Conservation (phyloP, 2,888 invertebrate species). For the Drosophila paucipuncta region DNA sequence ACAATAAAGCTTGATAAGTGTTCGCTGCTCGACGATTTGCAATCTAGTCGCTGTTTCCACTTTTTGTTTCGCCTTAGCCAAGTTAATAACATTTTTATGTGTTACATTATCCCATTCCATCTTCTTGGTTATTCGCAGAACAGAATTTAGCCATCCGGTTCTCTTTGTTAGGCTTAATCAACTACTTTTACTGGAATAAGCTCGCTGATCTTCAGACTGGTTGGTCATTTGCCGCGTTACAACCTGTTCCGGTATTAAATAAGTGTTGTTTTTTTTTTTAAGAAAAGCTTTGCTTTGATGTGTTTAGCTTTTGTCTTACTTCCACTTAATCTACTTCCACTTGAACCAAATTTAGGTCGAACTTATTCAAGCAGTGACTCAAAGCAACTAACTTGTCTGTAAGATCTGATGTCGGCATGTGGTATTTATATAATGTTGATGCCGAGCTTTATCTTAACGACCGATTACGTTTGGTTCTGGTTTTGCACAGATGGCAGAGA, state of each 20-base stretch:
- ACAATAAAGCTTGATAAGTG: slow-evolving; percentile 3
- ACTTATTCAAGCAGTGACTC: not conserved
- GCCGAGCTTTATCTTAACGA: not conserved
- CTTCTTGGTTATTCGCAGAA: slow-evolving; percentile 2
- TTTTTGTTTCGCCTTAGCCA: not conserved
- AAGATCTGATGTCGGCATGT: not conserved
- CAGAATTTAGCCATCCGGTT: not conserved
- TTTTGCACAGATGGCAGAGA: not conserved
- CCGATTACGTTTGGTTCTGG: slow-evolving; percentile 10
- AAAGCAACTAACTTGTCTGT: not conserved
- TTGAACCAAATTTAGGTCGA: not conserved
- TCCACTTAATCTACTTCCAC: not conserved
- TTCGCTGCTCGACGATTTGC: slow-evolving; percentile 1
- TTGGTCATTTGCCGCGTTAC: not conserved
- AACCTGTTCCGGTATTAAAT: not conserved
- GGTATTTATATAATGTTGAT: slow-evolving; percentile 14
- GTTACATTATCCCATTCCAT: slow-evolving; percentile 14
- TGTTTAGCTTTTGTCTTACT: not conserved
- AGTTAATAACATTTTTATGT: slow-evolving; percentile 10
- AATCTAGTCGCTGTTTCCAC: slow-evolving; percentile 7
- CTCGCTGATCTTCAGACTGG: not conserved
- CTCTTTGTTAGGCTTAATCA: slow-evolving; percentile 2
- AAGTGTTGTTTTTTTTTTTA: not conserved
- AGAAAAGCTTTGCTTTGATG: not conserved
- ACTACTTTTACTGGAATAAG: not conserved